Evolutionary conservation across 2,888 invertebrate genomes (phyloP), one percentile per base, ranked within the genome.

Genomic region (Nomada fabriciana): DNA sequence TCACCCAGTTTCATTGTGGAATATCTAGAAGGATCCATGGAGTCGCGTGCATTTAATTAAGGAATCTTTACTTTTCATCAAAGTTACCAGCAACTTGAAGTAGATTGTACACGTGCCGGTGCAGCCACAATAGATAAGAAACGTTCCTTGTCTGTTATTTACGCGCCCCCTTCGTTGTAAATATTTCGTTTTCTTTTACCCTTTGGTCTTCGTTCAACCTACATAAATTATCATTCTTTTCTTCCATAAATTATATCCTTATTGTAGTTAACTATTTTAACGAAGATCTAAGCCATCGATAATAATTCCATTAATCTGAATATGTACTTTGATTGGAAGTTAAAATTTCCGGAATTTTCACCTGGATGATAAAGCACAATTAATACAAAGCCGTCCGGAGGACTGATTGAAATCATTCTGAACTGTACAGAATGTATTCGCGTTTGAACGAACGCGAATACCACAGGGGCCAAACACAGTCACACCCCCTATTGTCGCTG

Each of bases 61-160:
- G 25, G 63, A 61, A 76, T 76, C 68, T 77, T 78, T 77, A 42
- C 67, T 68, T 57, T 57, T 29, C 42, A 68, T 68, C 77, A 57
- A 57, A 55, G 52, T 64, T 64, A n/a, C n/a, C 65, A 50, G 42
- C 60, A n/a, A 20, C 20, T 55, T 53, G 52, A 52, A 60, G 64
- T 73, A 64, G 68, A 63, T 61, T 18, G 55, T 2, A 42, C 63
- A 47, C 50, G 59, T 63, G 42, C 43, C 53, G 42, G 25, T 1
- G 1, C 57, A 20, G 50, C n/a, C 55, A 29, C 60, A 61, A 61
- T 75, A 47, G 76, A 78, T 60, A 20, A 50, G 23, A 42, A 50
- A 55, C 77, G 78, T 61, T 61, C 60, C 43, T 63, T n/a, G 78
- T 78, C 77, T 36, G 78, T 18, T 23, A 36, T 52, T 18, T 9